Conservation (phyloP, 1,140 invertebrate genomes). For the Formica selysi region DNA sequence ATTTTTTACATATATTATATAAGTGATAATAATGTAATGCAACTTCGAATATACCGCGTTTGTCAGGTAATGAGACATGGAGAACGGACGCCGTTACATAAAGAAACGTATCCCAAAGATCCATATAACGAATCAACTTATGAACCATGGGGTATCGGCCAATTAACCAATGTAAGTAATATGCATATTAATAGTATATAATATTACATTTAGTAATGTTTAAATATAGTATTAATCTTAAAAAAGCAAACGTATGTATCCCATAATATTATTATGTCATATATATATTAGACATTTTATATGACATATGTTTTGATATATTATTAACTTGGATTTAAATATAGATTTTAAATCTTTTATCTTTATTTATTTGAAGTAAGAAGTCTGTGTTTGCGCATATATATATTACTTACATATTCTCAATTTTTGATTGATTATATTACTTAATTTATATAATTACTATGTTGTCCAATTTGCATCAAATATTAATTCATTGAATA, state of each 20-base stretch:
- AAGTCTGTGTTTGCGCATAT: not conserved
- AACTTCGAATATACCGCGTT: not conserved
- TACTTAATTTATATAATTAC: not conserved
- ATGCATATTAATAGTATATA: not conserved
- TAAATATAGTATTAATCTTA: not conserved
- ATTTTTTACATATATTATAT: not conserved
- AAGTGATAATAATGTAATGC: not conserved
- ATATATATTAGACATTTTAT: not conserved
- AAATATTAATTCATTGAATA: not conserved
- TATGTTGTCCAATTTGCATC: not conserved
- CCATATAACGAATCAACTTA: constrained; percentile 74
- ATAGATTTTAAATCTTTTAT: not conserved
- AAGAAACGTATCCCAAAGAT: constrained; percentile 86
- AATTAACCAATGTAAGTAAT: constrained; percentile 86
- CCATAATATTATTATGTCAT: not conserved
- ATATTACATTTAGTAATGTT: not conserved
- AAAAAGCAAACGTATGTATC: not conserved
- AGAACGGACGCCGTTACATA: constrained; percentile 86
- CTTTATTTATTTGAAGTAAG: not conserved
- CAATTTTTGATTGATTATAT: not conserved
- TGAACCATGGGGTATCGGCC: constrained; percentile 85
- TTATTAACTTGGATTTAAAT: not conserved
- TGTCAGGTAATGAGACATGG: constrained; percentile 87
- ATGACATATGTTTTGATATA: not conserved
- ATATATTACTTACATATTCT: not conserved